phyloP scores from a whole-genome alignment of 2,888 invertebrate species.

The Drosophila leonis region DNA sequence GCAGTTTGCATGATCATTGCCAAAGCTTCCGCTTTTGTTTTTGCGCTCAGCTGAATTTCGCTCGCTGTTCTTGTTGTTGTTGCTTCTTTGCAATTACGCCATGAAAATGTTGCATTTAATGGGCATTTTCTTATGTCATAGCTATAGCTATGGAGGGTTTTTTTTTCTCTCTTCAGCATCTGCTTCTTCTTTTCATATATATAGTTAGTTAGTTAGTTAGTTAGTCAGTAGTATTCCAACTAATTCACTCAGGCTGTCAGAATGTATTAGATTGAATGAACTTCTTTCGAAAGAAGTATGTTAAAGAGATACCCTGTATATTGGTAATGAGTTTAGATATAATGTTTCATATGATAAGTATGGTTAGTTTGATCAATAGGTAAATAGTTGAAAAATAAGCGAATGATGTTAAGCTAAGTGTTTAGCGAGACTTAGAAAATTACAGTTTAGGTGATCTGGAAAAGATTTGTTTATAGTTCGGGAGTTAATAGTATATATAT shows the following conservation, averaged over 20 bases:
- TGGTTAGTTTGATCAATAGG: too few relatives aligned
- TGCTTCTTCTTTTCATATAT: not conserved
- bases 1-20: slow-evolving; percentile 82
- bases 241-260: slow-evolving; percentile 40
- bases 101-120: slow-evolving; percentile 81
- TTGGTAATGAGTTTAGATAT: not conserved
- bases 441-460: too few relatives aligned
- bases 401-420: too few relatives aligned
- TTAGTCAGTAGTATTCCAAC: slow-evolving; percentile 59
- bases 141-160: slow-evolving; percentile 38
- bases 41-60: slow-evolving; percentile 64
- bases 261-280: slow-evolving; percentile 7
- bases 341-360: too few relatives aligned
- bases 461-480: too few relatives aligned
- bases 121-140: slow-evolving; percentile 79
- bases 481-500: too few relatives aligned
- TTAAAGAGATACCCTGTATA: not conserved
- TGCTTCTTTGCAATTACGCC: slow-evolving; percentile 73
- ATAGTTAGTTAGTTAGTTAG: slow-evolving; percentile 17
- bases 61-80: slow-evolving; percentile 21
- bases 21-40: slow-evolving; percentile 82
- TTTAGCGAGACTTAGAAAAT: too few relatives aligned
- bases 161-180: not conserved
- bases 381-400: too few relatives aligned
- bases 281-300: too few relatives aligned